These are phyloP conservation scores for Drosophila navojoa DNA, from an alignment of 1,140 invertebrate species.

Conservation along the genomic window DNA sequence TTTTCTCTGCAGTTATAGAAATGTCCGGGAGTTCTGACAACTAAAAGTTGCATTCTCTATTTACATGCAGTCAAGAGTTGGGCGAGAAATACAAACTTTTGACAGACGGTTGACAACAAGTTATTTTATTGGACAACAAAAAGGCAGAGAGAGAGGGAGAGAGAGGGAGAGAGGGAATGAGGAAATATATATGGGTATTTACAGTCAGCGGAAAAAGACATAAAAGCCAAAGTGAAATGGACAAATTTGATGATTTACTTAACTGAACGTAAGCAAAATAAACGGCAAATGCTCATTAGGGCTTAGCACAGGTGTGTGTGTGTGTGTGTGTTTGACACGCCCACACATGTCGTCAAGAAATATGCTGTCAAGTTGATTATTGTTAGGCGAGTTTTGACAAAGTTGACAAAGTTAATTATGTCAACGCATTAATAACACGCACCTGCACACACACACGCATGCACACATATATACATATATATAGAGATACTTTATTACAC, in stretches of 20 bases:
- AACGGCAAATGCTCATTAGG: slow-evolving; percentile 39
- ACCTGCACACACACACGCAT: slow-evolving; percentile 5
- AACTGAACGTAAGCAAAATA: slow-evolving; percentile 19
- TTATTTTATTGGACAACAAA: not conserved
- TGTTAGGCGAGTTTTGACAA: slow-evolving; percentile 29
- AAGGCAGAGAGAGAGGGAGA: not conserved
- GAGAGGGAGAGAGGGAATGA: no score
- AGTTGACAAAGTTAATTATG: slow-evolving; percentile 51
- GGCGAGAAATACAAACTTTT: not conserved
- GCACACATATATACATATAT: not conserved
- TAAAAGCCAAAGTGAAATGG: slow-evolving; percentile 21
- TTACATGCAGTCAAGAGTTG: not conserved
- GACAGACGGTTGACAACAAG: not conserved
- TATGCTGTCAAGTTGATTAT: slow-evolving; percentile 15
- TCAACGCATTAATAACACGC: slow-evolving; percentile 37
- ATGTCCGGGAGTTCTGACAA: no score
- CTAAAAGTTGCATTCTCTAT: not conserved
- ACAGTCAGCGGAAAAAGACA: not conserved
- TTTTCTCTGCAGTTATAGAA: not conserved
- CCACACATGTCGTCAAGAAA: slow-evolving; percentile 14
- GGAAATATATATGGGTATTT: not conserved
- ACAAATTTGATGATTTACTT: slow-evolving; percentile 46
- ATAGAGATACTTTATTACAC: not conserved
- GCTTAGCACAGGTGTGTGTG: not conserved
- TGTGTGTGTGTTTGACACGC: slow-evolving; percentile 16